A percentile compares a stretch with the other conserved stretches of the same genome.
These are phyloP conservation scores for Cygnus buccinator DNA, from an alignment of 2,113 vertebrate genomes.

Conservation along the genomic window DNA sequence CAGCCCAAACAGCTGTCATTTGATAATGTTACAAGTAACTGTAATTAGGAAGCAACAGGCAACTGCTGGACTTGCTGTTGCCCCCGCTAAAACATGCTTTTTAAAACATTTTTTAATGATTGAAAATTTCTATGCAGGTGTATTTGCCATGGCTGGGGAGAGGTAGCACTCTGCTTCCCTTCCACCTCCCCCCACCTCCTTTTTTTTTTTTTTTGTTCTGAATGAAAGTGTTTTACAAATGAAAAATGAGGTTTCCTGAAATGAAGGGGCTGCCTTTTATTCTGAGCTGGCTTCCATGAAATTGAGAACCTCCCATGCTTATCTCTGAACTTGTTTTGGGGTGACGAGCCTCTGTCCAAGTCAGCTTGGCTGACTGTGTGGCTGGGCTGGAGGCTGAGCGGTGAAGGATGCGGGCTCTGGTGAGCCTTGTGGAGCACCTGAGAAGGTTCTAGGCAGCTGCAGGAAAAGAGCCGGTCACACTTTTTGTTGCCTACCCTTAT, in stretches of 20 bases:
- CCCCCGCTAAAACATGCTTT: not conserved
- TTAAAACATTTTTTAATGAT: not conserved
- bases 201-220: not conserved
- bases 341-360: not conserved
- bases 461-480: not conserved
- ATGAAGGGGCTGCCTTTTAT: constrained; percentile 23
- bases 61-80: not conserved
- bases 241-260: constrained; percentile 66
- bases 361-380: accelerated
- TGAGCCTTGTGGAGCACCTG: not conserved
- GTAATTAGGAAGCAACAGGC: not conserved
- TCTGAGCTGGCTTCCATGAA: constrained; percentile 49
- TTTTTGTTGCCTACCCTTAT: not conserved
- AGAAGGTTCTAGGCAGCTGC: not conserved
- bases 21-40: not conserved
- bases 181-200: not conserved
- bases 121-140: not conserved
- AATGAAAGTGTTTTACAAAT: constrained; percentile 61
- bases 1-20: not conserved
- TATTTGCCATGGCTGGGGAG: not conserved
- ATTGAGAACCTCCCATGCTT: not conserved
- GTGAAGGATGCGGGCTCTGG: not conserved
- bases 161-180: not conserved
- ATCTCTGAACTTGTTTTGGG: not conserved
- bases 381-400: not conserved